A percentile compares a stretch with the other conserved stretches of the same genome.
Conservation (phyloP, 2,113 vertebrate species). For the Apodemus sylvaticus region DNA sequence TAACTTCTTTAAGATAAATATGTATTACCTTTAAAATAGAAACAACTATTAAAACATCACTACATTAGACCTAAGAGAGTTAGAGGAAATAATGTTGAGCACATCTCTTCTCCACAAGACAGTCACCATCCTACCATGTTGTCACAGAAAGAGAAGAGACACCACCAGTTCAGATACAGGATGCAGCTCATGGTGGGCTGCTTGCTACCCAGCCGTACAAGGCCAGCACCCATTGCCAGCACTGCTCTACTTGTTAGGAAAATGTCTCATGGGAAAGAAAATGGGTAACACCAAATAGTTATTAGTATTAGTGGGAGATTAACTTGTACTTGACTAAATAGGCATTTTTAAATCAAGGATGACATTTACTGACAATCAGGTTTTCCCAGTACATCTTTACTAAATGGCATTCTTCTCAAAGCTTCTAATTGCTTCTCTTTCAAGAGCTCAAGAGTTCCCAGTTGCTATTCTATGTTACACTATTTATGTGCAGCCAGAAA, state of each 20-base stretch:
- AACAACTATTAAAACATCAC: neutral
- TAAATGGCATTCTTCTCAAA: slow-evolving; percentile 12
- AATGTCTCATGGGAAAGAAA: neutral
- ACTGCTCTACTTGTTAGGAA: neutral
- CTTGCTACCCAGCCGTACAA: neutral
- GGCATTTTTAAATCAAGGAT: neutral
- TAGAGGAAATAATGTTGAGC: neutral
- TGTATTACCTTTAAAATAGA: neutral
- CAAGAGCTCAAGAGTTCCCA: neutral
- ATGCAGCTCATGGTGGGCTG: neutral
- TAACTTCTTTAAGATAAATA: slow-evolving; percentile 30
- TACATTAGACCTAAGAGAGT: neutral
- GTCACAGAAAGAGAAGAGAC: neutral
- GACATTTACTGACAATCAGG: neutral
- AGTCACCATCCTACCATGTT: neutral
- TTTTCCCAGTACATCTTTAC: neutral
- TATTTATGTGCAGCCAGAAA: neutral
- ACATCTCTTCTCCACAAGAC: neutral
- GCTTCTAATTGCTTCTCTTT: neutral
- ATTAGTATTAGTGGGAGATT: neutral
- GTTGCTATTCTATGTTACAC: neutral
- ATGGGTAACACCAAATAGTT: neutral
- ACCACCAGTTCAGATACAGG: neutral
- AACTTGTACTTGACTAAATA: neutral
- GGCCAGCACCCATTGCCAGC: neutral